Percentiles rank a stretch among this genome's conserved stretches.
Conservation (phyloP, 2,888 invertebrate species). For the Lypha dubia region DNA sequence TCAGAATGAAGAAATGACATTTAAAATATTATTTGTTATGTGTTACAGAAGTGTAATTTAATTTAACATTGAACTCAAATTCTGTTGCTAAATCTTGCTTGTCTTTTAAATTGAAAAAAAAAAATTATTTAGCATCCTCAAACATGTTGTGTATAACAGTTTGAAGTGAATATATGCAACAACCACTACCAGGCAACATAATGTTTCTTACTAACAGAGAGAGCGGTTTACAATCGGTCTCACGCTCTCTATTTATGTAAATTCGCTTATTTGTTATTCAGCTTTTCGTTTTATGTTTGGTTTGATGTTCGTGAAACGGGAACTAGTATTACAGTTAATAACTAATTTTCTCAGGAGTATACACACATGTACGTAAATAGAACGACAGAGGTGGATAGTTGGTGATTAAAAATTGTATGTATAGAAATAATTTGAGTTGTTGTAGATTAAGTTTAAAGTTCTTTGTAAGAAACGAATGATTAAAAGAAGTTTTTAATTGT, state of each 20-base stretch:
- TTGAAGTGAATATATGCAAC: background rate
- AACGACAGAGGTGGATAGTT: background rate
- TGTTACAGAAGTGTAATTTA: background rate
- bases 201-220: too few species aligned
- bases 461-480: too few species aligned
- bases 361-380: background rate
- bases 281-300: conserved; percentile 5
- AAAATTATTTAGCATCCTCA: background rate
- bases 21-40: background rate
- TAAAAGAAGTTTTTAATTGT: too few species aligned
- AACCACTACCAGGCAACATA: background rate
- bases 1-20: background rate
- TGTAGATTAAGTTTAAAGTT: too few species aligned
- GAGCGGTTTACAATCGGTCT: too few species aligned
- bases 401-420: background rate
- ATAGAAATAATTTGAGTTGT: background rate
- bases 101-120: background rate
- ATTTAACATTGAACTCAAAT: background rate
- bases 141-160: conserved; percentile 62
- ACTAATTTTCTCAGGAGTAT: conserved; percentile 4
- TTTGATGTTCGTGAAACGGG: conserved; percentile 3
- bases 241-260: background rate
- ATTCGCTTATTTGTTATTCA: background rate
- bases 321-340: conserved; percentile 53
- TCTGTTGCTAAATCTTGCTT: conserved; percentile 3